Percentiles rank a stretch among this genome's conserved stretches.
Conservation (phyloP, 2,113 vertebrate species). For the Odontesthes bonariensis region DNA sequence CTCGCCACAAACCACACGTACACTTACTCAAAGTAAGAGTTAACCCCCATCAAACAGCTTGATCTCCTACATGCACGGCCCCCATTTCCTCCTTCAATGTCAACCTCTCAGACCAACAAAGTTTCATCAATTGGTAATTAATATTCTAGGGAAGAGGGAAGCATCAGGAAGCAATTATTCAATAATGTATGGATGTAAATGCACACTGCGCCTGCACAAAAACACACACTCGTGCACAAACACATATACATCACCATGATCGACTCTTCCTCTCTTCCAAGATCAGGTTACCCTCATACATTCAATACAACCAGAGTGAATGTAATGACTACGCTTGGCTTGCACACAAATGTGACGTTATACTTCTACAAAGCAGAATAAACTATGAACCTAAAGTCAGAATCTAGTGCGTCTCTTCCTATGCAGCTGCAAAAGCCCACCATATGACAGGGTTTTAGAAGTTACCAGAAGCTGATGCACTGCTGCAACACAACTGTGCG, state of each 20-base stretch:
- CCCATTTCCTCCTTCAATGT: conserved; percentile 67
- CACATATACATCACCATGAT: conserved; percentile 53
- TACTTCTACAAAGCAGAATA: not conserved
- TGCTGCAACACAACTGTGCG: not conserved
- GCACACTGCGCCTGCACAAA: conserved; percentile 39
- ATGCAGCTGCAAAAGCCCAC: not conserved
- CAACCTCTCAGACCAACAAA: conserved; percentile 59
- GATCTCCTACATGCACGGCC: conserved; percentile 39
- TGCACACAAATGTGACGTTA: not conserved
- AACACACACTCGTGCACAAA: conserved; percentile 29
- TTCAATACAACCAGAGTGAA: conserved; percentile 34
- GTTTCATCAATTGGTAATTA: conserved; percentile 81
- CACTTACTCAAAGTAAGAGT: conserved; percentile 44
- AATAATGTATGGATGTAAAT: conserved; percentile 74
- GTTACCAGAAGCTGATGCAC: not conserved
- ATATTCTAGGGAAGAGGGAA: conserved; percentile 74
- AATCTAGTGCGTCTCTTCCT: not conserved
- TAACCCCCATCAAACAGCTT: conserved; percentile 68
- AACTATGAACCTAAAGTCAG: not conserved
- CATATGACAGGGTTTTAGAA: not conserved
- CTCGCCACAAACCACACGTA: conserved; percentile 29
- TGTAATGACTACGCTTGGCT: conserved; percentile 14
- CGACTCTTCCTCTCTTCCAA: conserved; percentile 36
- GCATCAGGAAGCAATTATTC: conserved; percentile 85
- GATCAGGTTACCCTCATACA: conserved; percentile 53